These are phyloP conservation scores for Drosophila cracens DNA, from an alignment of 2,888 invertebrate genomes.

Conservation along the genomic window DNA sequence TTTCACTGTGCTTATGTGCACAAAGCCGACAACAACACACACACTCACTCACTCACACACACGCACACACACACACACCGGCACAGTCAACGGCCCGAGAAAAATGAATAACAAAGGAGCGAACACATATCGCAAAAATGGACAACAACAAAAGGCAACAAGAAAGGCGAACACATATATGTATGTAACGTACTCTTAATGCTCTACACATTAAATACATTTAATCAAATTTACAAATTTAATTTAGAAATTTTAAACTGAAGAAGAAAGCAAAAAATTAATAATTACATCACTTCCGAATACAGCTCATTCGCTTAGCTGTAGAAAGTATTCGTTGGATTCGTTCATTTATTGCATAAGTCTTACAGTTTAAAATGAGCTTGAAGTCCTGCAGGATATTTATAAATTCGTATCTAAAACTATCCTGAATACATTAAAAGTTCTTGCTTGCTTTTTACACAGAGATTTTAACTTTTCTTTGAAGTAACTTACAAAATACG, in stretches of 20 bases:
- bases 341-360: background rate
- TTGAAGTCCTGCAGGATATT: background rate
- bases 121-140: conserved; percentile 46
- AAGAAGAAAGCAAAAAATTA: background rate
- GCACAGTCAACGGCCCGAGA: conserved; percentile 43
- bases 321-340: background rate
- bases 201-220: conserved; percentile 7
- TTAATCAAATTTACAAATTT: background rate
- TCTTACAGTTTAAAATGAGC: background rate
- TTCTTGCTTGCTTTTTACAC: background rate
- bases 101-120: conserved; percentile 53
- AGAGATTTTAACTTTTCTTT: background rate
- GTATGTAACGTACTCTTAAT: conserved; percentile 9
- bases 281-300: background rate
- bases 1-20: conserved; percentile 52
- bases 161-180: background rate
- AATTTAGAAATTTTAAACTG: background rate
- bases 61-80: conserved; percentile 5
- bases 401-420: background rate
- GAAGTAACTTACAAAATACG: background rate
- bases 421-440: background rate
- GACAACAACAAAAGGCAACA: conserved; percentile 43
- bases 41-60: conserved; percentile 20
- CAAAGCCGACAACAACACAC: conserved; percentile 46
- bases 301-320: background rate